Conservation (phyloP, 2,113 vertebrate species). For the Serinus canaria region DNA sequence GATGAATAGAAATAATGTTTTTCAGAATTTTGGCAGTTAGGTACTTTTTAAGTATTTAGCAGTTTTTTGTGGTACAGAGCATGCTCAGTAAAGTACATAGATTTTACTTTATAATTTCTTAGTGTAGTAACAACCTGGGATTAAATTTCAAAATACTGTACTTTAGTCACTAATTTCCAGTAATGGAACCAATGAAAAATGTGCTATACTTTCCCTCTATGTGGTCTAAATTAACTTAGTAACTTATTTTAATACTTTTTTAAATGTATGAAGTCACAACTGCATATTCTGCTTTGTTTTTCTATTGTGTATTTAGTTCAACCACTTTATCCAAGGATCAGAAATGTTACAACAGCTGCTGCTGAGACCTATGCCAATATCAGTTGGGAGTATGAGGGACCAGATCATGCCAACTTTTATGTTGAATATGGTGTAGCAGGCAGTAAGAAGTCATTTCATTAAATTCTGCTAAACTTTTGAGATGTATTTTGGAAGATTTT, state of each 20-base stretch:
- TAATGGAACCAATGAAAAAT: background rate
- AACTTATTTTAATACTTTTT: background rate
- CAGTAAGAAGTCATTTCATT: constrained; percentile 86
- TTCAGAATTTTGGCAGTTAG: background rate
- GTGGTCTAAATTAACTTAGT: constrained; percentile 2
- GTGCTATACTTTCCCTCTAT: background rate
- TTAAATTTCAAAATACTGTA: background rate
- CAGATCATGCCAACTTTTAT: constrained; percentile 86
- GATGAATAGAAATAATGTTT: background rate
- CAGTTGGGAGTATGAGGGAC: constrained; percentile 95
- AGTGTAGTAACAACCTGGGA: background rate
- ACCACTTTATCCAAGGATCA: constrained; percentile 80
- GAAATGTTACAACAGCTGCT: constrained; percentile 83
- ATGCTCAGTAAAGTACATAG: background rate
- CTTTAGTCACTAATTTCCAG: background rate
- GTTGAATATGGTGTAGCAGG: constrained; percentile 90
- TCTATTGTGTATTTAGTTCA: constrained; percentile 81
- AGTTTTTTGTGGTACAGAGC: background rate
- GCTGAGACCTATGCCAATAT: constrained; percentile 86
- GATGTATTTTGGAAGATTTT: constrained; percentile 41
- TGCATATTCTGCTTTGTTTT: constrained; percentile 78
- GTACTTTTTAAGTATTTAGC: background rate
- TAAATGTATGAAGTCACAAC: constrained; percentile 16
- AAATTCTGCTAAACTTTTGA: constrained; percentile 52
- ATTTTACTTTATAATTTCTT: background rate